A percentile compares a stretch with the other conserved stretches of the same genome.
These are phyloP conservation scores for Pedetes capensis DNA, from an alignment of 2,113 vertebrate genomes.

Conservation along the genomic window DNA sequence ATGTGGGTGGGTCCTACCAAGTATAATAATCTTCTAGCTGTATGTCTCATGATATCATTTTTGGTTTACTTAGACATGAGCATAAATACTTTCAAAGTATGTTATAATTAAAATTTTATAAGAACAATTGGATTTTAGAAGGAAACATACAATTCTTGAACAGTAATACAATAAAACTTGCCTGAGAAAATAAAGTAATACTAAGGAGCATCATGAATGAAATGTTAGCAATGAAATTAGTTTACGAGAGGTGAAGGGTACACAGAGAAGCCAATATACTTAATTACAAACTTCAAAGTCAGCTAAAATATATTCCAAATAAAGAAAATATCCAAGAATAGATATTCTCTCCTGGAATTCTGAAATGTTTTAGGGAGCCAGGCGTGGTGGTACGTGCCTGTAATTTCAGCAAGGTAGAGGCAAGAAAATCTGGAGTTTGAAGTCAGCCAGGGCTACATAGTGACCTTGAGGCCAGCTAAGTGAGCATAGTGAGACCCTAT, in stretches of 20 bases:
- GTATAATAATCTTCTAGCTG: neutral
- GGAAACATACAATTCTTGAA: neutral
- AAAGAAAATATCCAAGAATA: neutral
- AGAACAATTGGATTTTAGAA: neutral
- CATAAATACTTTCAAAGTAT: neutral
- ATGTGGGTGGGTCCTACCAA: neutral
- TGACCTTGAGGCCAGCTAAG: too few relatives aligned
- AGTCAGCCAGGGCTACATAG: neutral
- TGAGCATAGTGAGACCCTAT: neutral
- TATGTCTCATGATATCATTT: neutral
- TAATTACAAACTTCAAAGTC: neutral
- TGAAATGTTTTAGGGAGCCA: neutral
- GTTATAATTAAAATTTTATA: neutral
- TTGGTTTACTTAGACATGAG: neutral
- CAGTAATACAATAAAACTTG: neutral
- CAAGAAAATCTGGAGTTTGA: neutral
- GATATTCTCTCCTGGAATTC: neutral
- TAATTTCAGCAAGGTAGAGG: neutral
- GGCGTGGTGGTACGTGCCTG: neutral
- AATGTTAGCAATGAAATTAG: slow-evolving; percentile 19
- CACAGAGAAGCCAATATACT: neutral
- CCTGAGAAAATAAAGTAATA: neutral
- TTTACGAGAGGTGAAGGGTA: neutral
- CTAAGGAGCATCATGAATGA: neutral
- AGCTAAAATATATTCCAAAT: neutral